Percentiles rank a stretch among this genome's conserved stretches.
These are phyloP conservation scores for Phocides pigmalion DNA, from an alignment of 1,140 invertebrate species.

Conservation along the genomic window DNA sequence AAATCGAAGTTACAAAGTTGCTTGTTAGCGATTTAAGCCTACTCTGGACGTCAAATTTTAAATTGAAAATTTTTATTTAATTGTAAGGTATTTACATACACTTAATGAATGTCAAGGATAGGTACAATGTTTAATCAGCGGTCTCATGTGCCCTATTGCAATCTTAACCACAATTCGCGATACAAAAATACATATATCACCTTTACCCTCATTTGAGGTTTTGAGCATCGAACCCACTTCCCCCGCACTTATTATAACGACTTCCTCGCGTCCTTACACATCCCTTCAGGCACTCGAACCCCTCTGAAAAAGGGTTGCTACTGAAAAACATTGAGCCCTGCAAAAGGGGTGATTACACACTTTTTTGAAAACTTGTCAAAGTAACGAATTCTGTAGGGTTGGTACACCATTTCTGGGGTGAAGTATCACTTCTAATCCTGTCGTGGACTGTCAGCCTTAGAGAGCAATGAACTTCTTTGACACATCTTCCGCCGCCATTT, in stretches of 20 bases:
- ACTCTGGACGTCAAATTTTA: too few relatives aligned
- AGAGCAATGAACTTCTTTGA: too few relatives aligned
- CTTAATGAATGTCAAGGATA: too few relatives aligned
- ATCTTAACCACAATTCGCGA: too few relatives aligned
- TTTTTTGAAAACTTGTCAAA: constrained; percentile 20
- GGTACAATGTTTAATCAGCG: too few relatives aligned
- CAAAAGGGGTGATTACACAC: constrained; percentile 12
- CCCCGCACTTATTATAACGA: constrained; percentile 19
- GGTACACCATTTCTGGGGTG: neutral
- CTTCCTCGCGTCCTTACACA: constrained; percentile 12
- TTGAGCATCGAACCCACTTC: constrained; percentile 29
- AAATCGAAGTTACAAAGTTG: too few relatives aligned
- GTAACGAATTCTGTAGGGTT: constrained; percentile 18
- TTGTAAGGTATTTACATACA: too few relatives aligned
- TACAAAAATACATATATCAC: neutral
- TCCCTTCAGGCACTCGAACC: constrained; percentile 14
- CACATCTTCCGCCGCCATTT: too few relatives aligned
- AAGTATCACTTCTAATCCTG: neutral
- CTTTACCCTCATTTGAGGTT: constrained; percentile 21
- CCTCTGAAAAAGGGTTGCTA: constrained; percentile 24
- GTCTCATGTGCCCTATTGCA: too few relatives aligned
- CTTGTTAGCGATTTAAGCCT: too few relatives aligned
- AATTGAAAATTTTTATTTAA: too few relatives aligned
- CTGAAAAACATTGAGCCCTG: constrained; percentile 19
- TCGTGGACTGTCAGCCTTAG: neutral